Evolutionary conservation across 2,797 vertebrate species (phyloP).

Genomic region (Sitta carolinensis): DNA sequence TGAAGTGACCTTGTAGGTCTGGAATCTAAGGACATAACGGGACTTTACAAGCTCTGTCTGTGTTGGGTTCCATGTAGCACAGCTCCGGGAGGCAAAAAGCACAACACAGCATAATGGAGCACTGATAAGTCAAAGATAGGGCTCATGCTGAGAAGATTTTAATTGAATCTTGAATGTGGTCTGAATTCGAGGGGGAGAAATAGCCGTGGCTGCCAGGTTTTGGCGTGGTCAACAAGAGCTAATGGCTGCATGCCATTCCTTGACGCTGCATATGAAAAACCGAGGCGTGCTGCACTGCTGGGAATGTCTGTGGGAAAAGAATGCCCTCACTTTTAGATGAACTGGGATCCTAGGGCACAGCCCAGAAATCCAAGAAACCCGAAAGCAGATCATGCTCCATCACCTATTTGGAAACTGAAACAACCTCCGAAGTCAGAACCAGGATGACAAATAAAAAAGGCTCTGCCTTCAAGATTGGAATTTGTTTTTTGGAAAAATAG

Average conservation of each 20-base stretch:
- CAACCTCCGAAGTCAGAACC: not conserved
- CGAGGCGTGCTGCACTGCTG: not conserved
- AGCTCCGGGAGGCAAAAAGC: not conserved
- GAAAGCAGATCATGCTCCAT: fast-evolving
- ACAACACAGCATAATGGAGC: not conserved
- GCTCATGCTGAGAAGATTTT: slow-evolving; percentile 10
- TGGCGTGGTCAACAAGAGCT: not conserved
- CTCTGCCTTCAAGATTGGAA: fast-evolving
- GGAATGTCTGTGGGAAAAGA: not conserved
- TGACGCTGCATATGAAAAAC: not conserved
- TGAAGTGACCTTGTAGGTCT: slow-evolving; percentile 74
- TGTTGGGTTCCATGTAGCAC: not conserved
- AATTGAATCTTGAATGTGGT: slow-evolving; percentile 13
- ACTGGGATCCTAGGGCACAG: not conserved
- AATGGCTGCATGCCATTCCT: not conserved
- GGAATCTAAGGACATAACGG: slow-evolving; percentile 49
- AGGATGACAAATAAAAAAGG: not conserved
- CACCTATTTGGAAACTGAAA: not conserved
- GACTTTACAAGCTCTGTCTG: slow-evolving; percentile 23
- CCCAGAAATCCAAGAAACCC: not conserved
- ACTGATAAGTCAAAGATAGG: not conserved
- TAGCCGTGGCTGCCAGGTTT: not conserved
- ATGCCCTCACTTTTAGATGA: not conserved
- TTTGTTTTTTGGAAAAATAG: not conserved
- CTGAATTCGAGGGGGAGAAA: not conserved